phyloP scores from a whole-genome alignment of 2,113 vertebrate genomes.

The Macrotis lagotis region DNA sequence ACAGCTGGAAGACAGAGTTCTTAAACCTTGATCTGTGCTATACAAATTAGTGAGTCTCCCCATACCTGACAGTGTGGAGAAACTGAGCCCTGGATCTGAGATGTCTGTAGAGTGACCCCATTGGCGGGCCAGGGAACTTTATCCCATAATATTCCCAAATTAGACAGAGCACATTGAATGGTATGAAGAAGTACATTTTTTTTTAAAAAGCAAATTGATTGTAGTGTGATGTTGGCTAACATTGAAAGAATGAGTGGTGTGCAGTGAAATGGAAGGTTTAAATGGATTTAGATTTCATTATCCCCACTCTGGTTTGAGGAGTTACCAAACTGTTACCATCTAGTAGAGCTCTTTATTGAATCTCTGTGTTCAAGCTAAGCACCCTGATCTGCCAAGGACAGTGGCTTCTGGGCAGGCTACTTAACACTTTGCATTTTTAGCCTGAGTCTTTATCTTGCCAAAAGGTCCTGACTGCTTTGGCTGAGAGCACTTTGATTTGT shows the following conservation, averaged over 20 bases:
- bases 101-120: constrained; percentile 4
- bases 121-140: constrained; percentile 55
- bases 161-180: not conserved
- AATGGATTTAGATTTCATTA: constrained; percentile 73
- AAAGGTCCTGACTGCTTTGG: constrained; percentile 37
- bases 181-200: not conserved
- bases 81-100: constrained; percentile 23
- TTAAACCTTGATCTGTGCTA: constrained; percentile 38
- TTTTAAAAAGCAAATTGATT: constrained; percentile 52
- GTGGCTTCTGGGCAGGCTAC: constrained; percentile 41
- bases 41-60: constrained; percentile 13
- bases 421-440: constrained; percentile 58
- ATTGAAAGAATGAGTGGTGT: constrained; percentile 35
- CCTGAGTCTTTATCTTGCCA: constrained; percentile 23
- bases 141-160: constrained; percentile 51
- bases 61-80: not conserved
- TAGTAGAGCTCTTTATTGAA: constrained; percentile 66
- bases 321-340: constrained; percentile 61
- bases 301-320: constrained; percentile 52
- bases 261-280: constrained; percentile 67
- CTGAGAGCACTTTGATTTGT: not conserved
- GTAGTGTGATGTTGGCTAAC: constrained; percentile 51
- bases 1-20: not conserved
- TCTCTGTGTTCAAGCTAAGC: constrained; percentile 48
- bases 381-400: constrained; percentile 43